These are phyloP conservation scores for Mechanitis mazaeus DNA, from an alignment of 2,888 invertebrate genomes.

Conservation along the genomic window DNA sequence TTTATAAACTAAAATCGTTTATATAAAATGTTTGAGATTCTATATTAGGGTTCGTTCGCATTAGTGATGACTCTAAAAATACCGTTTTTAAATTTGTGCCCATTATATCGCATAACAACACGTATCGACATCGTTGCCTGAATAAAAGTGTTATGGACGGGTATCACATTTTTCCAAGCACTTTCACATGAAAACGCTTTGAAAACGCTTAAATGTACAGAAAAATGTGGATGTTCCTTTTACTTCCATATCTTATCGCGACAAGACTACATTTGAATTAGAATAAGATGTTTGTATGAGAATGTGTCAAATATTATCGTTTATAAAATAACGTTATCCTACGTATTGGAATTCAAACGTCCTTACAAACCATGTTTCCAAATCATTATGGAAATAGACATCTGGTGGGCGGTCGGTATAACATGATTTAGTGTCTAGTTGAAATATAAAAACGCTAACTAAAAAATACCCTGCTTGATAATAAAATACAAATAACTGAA, in stretches of 20 bases:
- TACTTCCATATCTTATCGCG: conserved; percentile 3
- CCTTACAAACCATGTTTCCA: conserved; percentile 17
- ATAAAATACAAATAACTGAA: background rate
- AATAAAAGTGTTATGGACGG: conserved; percentile 1
- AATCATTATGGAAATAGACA: conserved; percentile 19
- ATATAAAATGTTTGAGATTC: too few relatives aligned
- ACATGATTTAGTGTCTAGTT: conserved; percentile 14
- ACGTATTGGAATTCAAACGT: conserved; percentile 9
- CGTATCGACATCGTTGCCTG: background rate
- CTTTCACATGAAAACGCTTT: conserved; percentile 5
- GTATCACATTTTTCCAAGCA: conserved; percentile 2
- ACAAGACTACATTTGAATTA: conserved; percentile 11
- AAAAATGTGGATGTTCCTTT: background rate
- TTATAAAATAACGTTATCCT: background rate
- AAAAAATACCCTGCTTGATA: conserved; percentile 8
- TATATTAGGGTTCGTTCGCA: background rate
- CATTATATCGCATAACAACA: background rate
- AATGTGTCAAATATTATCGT: conserved; percentile 5
- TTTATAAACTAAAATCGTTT: too few relatives aligned
- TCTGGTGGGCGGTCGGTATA: conserved; percentile 16
- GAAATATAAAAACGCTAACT: conserved; percentile 10
- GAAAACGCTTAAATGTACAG: background rate
- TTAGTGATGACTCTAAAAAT: background rate
- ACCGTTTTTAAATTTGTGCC: background rate
- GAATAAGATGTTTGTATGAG: conserved; percentile 11